phyloP scores from a whole-genome alignment of 23 tunicate genomes.

The Ascidia mentula region DNA sequence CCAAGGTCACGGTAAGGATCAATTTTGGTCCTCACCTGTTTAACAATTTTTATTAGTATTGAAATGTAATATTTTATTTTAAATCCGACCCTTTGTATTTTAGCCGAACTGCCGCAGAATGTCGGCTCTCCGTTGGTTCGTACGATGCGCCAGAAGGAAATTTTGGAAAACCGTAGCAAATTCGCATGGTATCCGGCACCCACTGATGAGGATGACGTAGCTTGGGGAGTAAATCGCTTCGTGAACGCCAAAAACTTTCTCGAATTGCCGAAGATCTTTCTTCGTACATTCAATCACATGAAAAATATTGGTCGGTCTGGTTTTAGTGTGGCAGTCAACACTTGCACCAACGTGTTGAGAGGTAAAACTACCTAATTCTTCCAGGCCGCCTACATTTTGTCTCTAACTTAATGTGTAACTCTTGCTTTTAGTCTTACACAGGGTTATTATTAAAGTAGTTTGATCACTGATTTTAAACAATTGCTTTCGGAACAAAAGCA shows the following conservation, averaged over 20 bases:
- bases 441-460: no score
- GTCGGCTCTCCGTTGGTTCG: background rate
- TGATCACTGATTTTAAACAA: no score
- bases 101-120: conserved; percentile 39
- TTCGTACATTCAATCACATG: conserved; percentile 29
- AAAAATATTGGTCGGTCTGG: conserved; percentile 13
- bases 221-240: conserved; percentile 34
- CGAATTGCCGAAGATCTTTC: conserved; percentile 33
- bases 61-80: background rate
- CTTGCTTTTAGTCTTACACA: no score
- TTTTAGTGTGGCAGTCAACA: background rate
- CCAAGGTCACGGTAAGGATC: conserved; percentile 18
- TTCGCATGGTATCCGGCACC: conserved; percentile 36
- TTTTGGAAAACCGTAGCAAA: conserved; percentile 7
- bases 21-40: no score
- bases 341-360: conserved; percentile 5
- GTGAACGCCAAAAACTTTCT: conserved; percentile 21
- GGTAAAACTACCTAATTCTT: no score
- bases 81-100: background rate
- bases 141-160: conserved; percentile 10
- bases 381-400: no score
- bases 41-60: no score
- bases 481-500: no score
- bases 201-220: background rate
- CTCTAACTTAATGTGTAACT: no score